A percentile compares a stretch with the other conserved stretches of the same genome.
phyloP scores from a whole-genome alignment of 2,888 invertebrate species.

The Sturmia bella region DNA sequence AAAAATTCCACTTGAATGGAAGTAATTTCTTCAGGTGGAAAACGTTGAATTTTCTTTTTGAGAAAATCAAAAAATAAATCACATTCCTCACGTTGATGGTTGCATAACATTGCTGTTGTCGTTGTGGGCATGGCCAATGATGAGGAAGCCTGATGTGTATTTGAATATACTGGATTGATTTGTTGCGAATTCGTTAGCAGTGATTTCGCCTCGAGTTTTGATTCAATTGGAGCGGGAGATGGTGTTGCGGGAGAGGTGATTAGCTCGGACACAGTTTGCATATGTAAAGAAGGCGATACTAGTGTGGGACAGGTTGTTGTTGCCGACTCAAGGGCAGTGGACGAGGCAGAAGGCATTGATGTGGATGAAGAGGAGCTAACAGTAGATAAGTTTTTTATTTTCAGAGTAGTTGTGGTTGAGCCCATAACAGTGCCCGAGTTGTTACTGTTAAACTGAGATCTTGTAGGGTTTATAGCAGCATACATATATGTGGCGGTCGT shows the following conservation, averaged over 20 bases:
- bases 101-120: constrained; percentile 46
- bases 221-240: constrained; percentile 20
- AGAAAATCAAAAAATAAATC: constrained; percentile 80
- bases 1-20: constrained; percentile 80
- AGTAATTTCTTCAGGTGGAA: constrained; percentile 78
- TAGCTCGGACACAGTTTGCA: constrained; percentile 47
- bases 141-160: constrained; percentile 24
- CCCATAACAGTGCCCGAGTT: constrained; percentile 59
- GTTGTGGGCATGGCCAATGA: constrained; percentile 17
- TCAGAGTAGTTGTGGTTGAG: constrained; percentile 66
- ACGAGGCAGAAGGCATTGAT: constrained; percentile 74
- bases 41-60: constrained; percentile 79
- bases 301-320: constrained; percentile 56
- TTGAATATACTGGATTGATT: constrained; percentile 38
- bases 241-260: constrained; percentile 42
- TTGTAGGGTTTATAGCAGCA: constrained; percentile 70
- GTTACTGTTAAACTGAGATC: constrained; percentile 60
- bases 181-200: constrained; percentile 50
- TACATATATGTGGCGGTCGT: constrained; percentile 57
- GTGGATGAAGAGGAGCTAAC: constrained; percentile 73
- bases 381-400: constrained; percentile 76
- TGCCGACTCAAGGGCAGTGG: constrained; percentile 60
- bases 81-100: constrained; percentile 76
- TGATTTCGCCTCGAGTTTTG: constrained; percentile 48
- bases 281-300: constrained; percentile 47